Conservation (phyloP, 2,888 invertebrate genomes). For the Spisula subtruncata region DNA sequence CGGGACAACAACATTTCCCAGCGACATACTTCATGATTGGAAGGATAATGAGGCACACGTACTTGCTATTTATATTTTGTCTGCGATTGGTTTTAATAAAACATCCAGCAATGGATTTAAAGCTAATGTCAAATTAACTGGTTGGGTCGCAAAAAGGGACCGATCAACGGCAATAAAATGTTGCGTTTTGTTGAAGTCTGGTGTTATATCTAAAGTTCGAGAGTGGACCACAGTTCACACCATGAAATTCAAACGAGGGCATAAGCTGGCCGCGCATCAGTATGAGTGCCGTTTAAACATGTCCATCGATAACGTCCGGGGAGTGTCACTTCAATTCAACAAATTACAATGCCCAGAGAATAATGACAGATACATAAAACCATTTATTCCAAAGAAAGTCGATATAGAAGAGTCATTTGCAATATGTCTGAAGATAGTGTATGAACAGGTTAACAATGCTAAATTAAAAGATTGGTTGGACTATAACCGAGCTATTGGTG, state of each 20-base stretch:
- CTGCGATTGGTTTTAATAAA: conserved; percentile 23
- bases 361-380: conserved; percentile 10
- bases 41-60: no score
- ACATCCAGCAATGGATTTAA: background rate
- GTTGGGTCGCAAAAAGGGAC: conserved; percentile 1
- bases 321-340: conserved; percentile 33
- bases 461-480: conserved; percentile 41
- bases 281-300: conserved; percentile 25
- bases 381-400: conserved; percentile 18
- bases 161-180: background rate
- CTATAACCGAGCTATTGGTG: conserved; percentile 42
- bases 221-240: background rate
- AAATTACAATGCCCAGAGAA: background rate
- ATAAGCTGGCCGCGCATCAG: background rate
- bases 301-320: background rate
- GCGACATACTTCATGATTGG: no score
- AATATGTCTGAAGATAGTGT: conserved; percentile 47
- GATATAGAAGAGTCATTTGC: conserved; percentile 28
- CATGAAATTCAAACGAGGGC: background rate
- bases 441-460: conserved; percentile 29
- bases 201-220: background rate
- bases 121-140: conserved; percentile 24
- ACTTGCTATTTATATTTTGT: conserved; percentile 25
- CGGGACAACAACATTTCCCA: no score
- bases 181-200: background rate